phyloP scores from a whole-genome alignment of 2,888 invertebrate species.

The Tetragonisca angustula region DNA sequence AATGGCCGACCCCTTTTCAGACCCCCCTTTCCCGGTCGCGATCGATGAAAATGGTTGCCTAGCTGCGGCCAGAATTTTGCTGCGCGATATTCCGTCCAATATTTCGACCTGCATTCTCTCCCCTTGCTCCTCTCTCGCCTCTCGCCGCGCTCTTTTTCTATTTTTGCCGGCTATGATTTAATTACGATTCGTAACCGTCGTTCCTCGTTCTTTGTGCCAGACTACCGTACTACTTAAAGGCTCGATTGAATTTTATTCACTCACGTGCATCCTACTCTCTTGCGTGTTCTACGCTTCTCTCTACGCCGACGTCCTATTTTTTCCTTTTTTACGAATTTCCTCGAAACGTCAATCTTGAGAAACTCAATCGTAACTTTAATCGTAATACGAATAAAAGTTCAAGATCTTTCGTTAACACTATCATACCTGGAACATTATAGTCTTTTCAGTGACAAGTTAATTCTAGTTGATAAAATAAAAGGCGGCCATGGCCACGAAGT shows the following conservation, averaged over 20 bases:
- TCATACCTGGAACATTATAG: no score
- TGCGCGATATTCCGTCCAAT: conserved; percentile 62
- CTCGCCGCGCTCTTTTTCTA: conserved; percentile 35
- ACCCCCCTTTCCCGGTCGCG: conserved; percentile 53
- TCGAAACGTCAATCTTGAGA: no score
- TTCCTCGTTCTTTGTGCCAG: background rate
- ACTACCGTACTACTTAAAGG: background rate
- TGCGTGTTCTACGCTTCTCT: background rate
- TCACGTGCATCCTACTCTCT: no score
- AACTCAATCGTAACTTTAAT: no score
- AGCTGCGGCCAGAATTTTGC: conserved; percentile 69
- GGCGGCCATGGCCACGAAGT: no score
- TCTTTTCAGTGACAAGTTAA: no score
- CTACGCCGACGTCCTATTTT: background rate
- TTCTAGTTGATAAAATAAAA: no score
- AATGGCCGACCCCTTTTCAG: conserved; percentile 65
- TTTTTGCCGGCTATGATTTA: conserved; percentile 49
- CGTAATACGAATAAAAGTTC: no score
- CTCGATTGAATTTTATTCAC: background rate
- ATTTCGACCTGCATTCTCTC: conserved; percentile 59
- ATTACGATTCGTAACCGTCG: conserved; percentile 41
- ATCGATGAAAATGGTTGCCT: conserved; percentile 72
- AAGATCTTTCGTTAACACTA: no score
- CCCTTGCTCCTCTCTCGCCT: background rate
- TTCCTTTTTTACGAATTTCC: no score